Evolutionary conservation across 2,113 vertebrate genomes (phyloP).

Genomic region (Ceyx melanurus): DNA sequence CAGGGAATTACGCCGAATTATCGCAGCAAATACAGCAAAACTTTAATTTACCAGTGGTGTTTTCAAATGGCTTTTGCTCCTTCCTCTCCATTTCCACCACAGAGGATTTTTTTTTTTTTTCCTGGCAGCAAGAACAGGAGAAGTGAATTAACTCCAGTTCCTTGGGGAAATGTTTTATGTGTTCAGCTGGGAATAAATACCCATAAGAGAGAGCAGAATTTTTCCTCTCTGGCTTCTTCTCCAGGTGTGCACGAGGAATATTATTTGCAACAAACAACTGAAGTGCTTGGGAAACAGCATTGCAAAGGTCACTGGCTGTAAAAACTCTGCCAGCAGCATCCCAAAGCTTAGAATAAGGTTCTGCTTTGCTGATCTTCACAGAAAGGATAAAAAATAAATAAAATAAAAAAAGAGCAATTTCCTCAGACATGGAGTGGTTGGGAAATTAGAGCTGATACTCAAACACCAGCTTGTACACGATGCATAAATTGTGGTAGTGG

Average conservation of each 20-base stretch:
- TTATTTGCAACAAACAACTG: not conserved
- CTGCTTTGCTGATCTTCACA: not conserved
- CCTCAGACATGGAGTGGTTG: not conserved
- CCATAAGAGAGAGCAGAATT: not conserved
- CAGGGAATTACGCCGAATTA: slow-evolving; percentile 8
- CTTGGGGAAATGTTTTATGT: not conserved
- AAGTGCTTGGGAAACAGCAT: not conserved
- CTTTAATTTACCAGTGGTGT: not conserved
- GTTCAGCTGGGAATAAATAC: not conserved
- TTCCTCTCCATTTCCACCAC: not conserved
- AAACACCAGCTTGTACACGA: not conserved
- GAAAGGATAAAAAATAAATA: not conserved
- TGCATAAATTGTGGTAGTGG: not conserved
- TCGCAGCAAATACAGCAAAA: slow-evolving; percentile 6
- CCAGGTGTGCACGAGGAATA: not conserved
- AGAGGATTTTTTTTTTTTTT: not conserved
- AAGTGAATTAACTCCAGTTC: not conserved
- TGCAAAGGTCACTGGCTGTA: no score
- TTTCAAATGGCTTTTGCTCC: slow-evolving; percentile 1
- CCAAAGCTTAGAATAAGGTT: not conserved
- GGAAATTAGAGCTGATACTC: not conserved
- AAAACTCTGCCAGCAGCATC: not conserved
- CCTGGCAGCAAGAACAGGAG: not conserved
- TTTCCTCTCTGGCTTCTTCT: not conserved
- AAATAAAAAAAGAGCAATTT: not conserved